Evolutionary conservation across 1,140 invertebrate species (phyloP).

Genomic region (Anoplolepis gracilipes): DNA sequence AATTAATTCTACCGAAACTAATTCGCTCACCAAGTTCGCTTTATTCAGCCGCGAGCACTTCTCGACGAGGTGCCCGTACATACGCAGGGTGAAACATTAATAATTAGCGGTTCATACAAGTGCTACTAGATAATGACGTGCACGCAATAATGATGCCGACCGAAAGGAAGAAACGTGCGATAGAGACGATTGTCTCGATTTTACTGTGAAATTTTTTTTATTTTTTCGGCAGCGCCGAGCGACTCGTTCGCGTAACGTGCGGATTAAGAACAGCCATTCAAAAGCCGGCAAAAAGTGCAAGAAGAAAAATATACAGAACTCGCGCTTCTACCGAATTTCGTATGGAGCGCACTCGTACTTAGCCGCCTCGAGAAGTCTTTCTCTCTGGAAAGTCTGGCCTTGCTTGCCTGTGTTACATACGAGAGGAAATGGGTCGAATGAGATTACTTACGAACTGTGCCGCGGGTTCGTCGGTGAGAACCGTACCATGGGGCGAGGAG

Average conservation of each 20-base stretch:
- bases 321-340: conserved; percentile 49
- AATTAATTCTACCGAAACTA: conserved; percentile 82
- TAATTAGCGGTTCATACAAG: conserved; percentile 63
- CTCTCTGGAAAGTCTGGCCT: conserved; percentile 59
- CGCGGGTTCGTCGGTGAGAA: conserved; percentile 50
- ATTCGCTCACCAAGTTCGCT: conserved; percentile 79
- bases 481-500: conserved; percentile 21
- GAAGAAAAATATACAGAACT: conserved; percentile 16
- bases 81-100: conserved; percentile 67
- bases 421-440: conserved; percentile 65
- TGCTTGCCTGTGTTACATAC: conserved; percentile 65
- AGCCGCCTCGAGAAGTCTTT: conserved; percentile 56
- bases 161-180: neutral
- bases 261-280: conserved; percentile 22
- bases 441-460: conserved; percentile 57
- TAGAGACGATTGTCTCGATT: neutral
- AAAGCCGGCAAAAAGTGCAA: neutral
- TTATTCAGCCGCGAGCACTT: conserved; percentile 65
- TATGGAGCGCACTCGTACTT: conserved; percentile 19
- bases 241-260: neutral
- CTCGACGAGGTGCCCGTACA: neutral
- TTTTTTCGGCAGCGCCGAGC: too few relatives aligned
- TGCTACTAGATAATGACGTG: neutral
- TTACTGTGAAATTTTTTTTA: neutral
- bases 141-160: neutral